Percentiles rank a stretch among this genome's conserved stretches.
phyloP scores from a whole-genome alignment of 2,888 invertebrate genomes.

The Lissonota sp. region DNA sequence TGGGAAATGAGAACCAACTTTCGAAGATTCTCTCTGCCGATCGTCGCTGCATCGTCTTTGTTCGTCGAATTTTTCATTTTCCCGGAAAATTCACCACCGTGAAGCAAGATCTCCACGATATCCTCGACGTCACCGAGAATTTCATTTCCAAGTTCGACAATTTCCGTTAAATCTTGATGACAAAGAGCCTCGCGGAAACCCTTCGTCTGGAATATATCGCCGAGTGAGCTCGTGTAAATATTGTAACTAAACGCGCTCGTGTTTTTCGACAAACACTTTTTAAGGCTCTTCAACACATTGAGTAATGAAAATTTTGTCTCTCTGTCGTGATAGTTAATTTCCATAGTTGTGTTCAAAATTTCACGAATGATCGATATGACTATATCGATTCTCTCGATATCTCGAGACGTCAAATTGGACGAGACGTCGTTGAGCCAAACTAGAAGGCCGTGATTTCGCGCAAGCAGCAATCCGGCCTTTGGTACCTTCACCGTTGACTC shows the following conservation, averaged over 20 bases:
- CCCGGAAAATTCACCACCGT: slow-evolving; percentile 75
- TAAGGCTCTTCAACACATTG: slow-evolving; percentile 67
- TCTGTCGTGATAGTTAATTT: slow-evolving; percentile 64
- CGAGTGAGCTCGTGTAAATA: slow-evolving; percentile 67
- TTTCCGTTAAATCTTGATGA: slow-evolving; percentile 71
- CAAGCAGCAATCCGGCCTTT: slow-evolving; percentile 87
- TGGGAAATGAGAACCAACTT: slow-evolving; percentile 64
- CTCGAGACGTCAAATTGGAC: slow-evolving; percentile 64
- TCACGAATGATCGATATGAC: slow-evolving; percentile 75
- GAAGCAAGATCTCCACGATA: slow-evolving; percentile 79
- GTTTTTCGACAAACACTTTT: slow-evolving; percentile 66
- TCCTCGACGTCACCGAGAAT: slow-evolving; percentile 74
- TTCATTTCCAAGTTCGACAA: slow-evolving; percentile 68
- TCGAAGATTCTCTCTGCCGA: slow-evolving; percentile 53
- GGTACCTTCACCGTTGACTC: slow-evolving; percentile 87
- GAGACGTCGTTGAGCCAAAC: slow-evolving; percentile 87
- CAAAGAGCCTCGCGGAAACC: slow-evolving; percentile 70
- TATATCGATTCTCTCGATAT: slow-evolving; percentile 68
- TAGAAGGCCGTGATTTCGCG: slow-evolving; percentile 89
- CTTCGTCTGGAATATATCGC: slow-evolving; percentile 70
- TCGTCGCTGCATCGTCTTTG: slow-evolving; percentile 38
- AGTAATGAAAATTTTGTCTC: slow-evolving; percentile 70
- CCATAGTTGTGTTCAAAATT: slow-evolving; percentile 67
- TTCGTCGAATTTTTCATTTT: slow-evolving; percentile 26
- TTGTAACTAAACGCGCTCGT: slow-evolving; percentile 60